Base-by-base conservation (phyloP, 1,140 invertebrate species). In the Achroia grisella region DNA sequence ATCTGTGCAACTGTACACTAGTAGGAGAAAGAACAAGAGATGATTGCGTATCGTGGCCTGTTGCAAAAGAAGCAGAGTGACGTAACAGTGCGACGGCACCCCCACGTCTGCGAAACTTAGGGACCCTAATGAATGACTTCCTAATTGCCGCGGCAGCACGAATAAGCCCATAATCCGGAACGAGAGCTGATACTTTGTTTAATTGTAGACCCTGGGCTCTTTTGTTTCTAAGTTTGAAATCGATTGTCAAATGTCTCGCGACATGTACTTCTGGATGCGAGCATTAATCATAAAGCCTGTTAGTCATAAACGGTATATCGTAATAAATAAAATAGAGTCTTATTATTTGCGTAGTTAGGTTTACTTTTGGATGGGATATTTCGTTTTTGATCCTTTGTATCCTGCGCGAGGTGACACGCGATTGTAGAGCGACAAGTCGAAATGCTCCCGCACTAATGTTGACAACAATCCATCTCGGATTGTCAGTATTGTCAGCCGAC, bases 61-160 rank as follows among this genome's bases (percentile, higher is more conserved):
- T 62, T 65, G 62, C 60, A 52, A 69, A 75, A 72, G 72, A 75
- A 56, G 55, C 55, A 47, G 50, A 54, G 62, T 78, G 75, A 78
- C 77, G 79, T 80, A 68, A 76, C 67, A 54, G 52, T 51, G 64
- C 58, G 63, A 50, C 57, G 77, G 80, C 77, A 84, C 80, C 80
- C 80, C 75, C 72, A 71, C 76, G 80, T 84, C 80, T 84, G 77
- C 80, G 63, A 80, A 84, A 84, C 80, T 81, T 84, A 84, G 80
- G 80, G 80, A 84, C 71, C 77, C 68, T 84, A 84, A 84, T 84
- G 80, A 84, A 78, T 72, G 71, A 84, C 80, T 84, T 82, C 80
- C 80, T 84, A 84, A 84, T 84, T 84, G 80, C 77, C 76, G 80
- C 77, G 59, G 71, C 66, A 69, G 65, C 74, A 76, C 74, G 73